Conservation (phyloP, 2,797 vertebrate species). For the Cirrhinus molitorella region DNA sequence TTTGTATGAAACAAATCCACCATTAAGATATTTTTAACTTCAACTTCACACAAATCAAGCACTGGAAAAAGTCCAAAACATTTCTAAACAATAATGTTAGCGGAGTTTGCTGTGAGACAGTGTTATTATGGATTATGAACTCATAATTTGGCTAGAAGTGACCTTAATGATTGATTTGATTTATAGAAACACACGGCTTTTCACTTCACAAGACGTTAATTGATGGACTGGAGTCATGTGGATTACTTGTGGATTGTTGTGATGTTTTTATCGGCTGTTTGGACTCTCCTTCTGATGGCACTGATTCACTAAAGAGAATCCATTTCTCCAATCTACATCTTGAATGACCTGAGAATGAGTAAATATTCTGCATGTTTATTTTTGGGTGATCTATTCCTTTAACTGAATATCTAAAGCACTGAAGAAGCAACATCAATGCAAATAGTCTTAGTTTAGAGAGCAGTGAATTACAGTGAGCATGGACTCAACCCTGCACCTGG, state of each 20-base stretch:
- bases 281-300: background rate
- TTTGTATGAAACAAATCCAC: background rate
- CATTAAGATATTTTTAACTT: background rate
- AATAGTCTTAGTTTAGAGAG: background rate
- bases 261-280: background rate
- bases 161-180: background rate
- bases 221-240: no score
- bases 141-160: background rate
- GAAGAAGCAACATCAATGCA: background rate
- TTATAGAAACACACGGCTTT: background rate
- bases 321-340: background rate
- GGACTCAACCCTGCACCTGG: conserved; percentile 80
- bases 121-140: background rate
- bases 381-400: background rate
- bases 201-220: background rate
- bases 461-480: background rate
- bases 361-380: background rate
- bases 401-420: background rate
- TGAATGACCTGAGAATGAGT: background rate
- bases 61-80: background rate
- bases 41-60: no score
- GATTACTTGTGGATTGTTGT: background rate
- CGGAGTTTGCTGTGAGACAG: background rate
- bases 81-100: background rate
- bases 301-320: background rate